Evolutionary conservation across 2,888 invertebrate genomes (phyloP), one percentile per base, ranked within the genome.

Genomic region (Lissonota sp.): DNA sequence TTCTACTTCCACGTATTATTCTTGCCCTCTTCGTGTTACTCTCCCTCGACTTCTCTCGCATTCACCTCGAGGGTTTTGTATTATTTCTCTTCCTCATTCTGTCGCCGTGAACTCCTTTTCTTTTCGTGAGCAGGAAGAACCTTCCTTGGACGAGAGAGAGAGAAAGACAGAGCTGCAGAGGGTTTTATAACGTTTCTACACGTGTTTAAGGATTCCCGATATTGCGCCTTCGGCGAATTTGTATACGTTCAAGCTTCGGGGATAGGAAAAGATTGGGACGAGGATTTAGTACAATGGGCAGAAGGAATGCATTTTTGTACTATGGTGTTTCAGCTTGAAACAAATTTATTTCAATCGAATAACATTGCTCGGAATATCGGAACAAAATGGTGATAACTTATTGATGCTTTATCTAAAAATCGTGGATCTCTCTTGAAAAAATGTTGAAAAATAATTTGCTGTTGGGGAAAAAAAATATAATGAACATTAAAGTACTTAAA

Each of bases 11-110:
- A 71, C 79, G 16, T 73, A 62, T 69, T 75, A 62, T 72, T 26
- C 69, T 80, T 58, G 60, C 62, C 57, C 72, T 82, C 64, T 72
- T 71, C 76, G 51, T 74, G 42, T 72, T 73, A 16, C 70, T 67
- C 53, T 72, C 44, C 66, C 63, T 82, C 74, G 62, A 64, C 83
- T 63, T 83, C 82, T 64, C 76, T 83, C 58, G 79, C 67, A 66
- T 51, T 63, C 5, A 2, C 44, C 14, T 16, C 5, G 44, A 44
- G 53, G 44, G 7, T 44, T 42, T 60, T 44, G 10, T 51, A 63
- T 69, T 26, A 63, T 69, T n/a, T 16, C 42, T 71, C 64, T 72
- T 64, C 74, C 71, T 80, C 66, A 55, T 69, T 79, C 64, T 64
- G 49, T 66, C 76, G 60, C 74, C 66, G 74, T 62, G 74, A 73